Base-by-base conservation (phyloP, 2,797 vertebrate species). In the Nasua narica region DNA sequence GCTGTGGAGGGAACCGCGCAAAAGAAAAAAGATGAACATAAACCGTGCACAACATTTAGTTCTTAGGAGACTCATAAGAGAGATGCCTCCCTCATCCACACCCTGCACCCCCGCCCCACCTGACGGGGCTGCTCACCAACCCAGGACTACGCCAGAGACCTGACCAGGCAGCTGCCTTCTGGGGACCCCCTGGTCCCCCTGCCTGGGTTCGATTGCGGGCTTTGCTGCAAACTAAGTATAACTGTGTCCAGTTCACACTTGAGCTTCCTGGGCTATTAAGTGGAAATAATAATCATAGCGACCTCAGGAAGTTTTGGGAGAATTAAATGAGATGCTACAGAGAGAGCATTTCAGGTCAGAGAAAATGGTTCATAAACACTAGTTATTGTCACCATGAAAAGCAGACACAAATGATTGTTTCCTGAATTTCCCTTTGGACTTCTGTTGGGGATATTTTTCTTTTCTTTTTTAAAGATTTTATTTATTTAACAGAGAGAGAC, bases 321-420 rank as follows among this genome's bases (percentile, higher is more conserved):
- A 92, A 84, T 72, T 76, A 92, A 92, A 40, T 52, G 21, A 90
- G 74, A 52, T 67, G 25, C 72, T 50, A n/a, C 19, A 65, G 19
- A 87, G 12, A 25, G 48, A 56, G 18, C 32, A 72, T 50, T 58
- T 50, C 46, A 14, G 70, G 54, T 12, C 72, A 50, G 40, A 87
- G 14, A 23, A 74, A 52, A 50, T 74, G 48, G 37, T 88, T 67
- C 40, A 10, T 40, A 86, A 92, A 87, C 58, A 58, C 79, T 84
- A 70, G 46, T 62, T 90, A 62, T 35, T 89, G 4, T 48, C 90
- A 52, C 27, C 74, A n/a, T n/a, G 21, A 78, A 93, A 93, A 82
- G 16, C 84, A 90, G 52, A 82, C 92, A 56, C 12, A 69, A 78
- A 60, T 35, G 4, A 15, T 32, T 58, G 0, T 85, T 94, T 95